Evolutionary conservation across 1,140 invertebrate species (phyloP).

Genomic region (Megathymus violae): DNA sequence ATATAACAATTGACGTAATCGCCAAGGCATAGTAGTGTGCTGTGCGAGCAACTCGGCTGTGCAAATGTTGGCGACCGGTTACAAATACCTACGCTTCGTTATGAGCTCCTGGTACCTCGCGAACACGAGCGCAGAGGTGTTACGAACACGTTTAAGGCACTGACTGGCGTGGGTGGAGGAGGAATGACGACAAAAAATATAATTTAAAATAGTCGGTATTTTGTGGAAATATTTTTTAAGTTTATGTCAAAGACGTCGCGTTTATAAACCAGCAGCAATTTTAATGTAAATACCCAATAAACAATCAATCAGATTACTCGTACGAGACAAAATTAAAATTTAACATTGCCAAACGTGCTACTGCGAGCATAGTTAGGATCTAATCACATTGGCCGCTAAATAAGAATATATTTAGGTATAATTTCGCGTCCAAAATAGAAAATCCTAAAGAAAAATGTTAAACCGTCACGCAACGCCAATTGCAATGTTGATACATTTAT

Average conservation of each 20-base stretch:
- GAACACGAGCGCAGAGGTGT: constrained; percentile 6
- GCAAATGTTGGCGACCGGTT: constrained; percentile 56
- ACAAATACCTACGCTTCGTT: constrained; percentile 52
- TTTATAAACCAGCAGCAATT: too few relatives aligned
- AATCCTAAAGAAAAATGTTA: not conserved
- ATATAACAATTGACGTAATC: constrained; percentile 70
- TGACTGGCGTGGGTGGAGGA: too few relatives aligned
- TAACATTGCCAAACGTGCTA: not conserved
- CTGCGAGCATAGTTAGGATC: not conserved
- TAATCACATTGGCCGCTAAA: not conserved
- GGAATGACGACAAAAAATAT: too few relatives aligned
- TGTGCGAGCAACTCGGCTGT: constrained; percentile 53
- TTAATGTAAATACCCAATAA: not conserved
- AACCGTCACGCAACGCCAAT: not conserved
- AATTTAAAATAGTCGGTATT: too few relatives aligned
- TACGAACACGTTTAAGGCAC: not conserved
- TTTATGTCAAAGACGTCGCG: too few relatives aligned
- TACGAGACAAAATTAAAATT: not conserved
- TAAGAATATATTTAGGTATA: not conserved
- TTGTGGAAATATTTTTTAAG: too few relatives aligned
- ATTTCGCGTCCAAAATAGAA: not conserved
- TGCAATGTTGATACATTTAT: not conserved
- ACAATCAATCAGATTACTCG: not conserved
- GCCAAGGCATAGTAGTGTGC: constrained; percentile 59
- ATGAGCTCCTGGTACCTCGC: constrained; percentile 58